Conservation (phyloP, 2,888 invertebrate species). For the Ligdia adustata region DNA sequence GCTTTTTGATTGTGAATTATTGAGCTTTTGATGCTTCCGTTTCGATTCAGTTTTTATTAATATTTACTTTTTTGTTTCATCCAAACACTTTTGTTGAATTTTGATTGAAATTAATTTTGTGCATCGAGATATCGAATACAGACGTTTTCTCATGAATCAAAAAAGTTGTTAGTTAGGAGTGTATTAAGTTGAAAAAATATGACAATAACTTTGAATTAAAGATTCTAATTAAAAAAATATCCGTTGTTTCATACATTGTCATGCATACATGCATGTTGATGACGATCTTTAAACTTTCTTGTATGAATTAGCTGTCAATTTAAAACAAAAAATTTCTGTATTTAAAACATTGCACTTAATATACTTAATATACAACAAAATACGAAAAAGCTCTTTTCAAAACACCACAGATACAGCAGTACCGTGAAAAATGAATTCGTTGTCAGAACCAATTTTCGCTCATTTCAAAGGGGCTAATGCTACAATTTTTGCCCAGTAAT, state of each 20-base stretch:
- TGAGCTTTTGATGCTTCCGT: constrained; percentile 76
- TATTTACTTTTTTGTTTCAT: constrained; percentile 55
- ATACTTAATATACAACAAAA: constrained; percentile 17
- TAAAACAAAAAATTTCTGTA: too few relatives aligned
- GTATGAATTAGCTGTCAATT: too few relatives aligned
- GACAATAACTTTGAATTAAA: too few relatives aligned
- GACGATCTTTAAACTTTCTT: too few relatives aligned
- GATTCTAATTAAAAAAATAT: too few relatives aligned
- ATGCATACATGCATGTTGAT: too few relatives aligned
- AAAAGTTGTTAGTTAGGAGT: too few relatives aligned
- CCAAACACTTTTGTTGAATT: constrained; percentile 21
- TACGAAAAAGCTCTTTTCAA: constrained; percentile 32
- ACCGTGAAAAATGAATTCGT: constrained; percentile 59
- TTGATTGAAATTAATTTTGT: constrained; percentile 2
- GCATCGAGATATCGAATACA: too few relatives aligned
- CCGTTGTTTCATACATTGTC: too few relatives aligned
- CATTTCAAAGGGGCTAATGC: constrained; percentile 78
- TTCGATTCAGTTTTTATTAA: constrained; percentile 70
- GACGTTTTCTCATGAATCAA: too few relatives aligned
- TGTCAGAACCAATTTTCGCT: constrained; percentile 67
- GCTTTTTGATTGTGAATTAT: constrained; percentile 81
- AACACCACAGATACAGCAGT: constrained; percentile 40
- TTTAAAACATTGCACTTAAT: too few relatives aligned
- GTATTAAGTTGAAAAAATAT: too few relatives aligned
- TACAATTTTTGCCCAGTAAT: constrained; percentile 82